Percentiles rank a stretch among this genome's conserved stretches.
These are phyloP conservation scores for Phaetusa simplex DNA, from an alignment of 2,113 vertebrate genomes.

Conservation along the genomic window DNA sequence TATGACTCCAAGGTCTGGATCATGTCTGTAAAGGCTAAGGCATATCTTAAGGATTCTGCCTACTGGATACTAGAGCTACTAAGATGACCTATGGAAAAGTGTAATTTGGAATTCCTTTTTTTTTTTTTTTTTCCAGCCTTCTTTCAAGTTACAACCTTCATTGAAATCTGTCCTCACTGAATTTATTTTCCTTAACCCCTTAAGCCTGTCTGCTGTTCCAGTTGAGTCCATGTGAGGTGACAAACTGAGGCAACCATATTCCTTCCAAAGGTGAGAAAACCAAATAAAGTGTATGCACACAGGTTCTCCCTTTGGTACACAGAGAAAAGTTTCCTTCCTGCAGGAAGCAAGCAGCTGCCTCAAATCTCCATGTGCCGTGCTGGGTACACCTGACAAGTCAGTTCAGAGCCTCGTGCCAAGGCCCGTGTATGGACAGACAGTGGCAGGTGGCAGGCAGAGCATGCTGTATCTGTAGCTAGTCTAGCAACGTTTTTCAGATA, in stretches of 20 bases:
- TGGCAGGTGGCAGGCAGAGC: not conserved
- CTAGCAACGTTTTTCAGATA: not conserved
- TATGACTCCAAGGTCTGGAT: not conserved
- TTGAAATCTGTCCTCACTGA: not conserved
- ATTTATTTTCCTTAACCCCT: not conserved
- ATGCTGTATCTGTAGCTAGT: not conserved
- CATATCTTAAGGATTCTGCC: not conserved
- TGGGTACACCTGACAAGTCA: not conserved
- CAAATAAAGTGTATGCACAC: rapidly evolving
- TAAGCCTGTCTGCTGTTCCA: not conserved
- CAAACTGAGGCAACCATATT: not conserved
- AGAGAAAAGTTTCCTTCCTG: not conserved
- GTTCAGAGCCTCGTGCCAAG: not conserved
- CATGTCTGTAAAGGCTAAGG: not conserved
- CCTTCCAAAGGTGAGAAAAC: not conserved
- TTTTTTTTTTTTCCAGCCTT: not conserved
- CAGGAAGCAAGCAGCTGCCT: not conserved
- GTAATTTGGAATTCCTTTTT: not conserved
- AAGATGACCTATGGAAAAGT: not conserved
- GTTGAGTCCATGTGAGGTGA: not conserved
- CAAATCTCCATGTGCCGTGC: not conserved
- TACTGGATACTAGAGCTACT: not conserved
- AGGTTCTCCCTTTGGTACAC: not conserved
- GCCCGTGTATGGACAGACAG: not conserved
- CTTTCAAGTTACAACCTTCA: not conserved